phyloP scores from a whole-genome alignment of 23 tunicate genomes.

The Halocynthia roretzi region DNA sequence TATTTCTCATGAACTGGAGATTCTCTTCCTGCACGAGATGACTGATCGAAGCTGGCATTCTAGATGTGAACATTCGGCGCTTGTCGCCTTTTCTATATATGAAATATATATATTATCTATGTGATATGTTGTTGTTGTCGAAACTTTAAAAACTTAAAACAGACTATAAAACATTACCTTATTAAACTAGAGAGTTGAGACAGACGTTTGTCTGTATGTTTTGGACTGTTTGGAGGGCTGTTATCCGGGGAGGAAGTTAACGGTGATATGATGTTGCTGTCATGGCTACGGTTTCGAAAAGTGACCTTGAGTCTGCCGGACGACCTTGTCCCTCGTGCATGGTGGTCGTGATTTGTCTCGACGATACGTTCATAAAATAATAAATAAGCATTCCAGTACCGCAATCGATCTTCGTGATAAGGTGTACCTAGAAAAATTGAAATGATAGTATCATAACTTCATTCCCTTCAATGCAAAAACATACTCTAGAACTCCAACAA shows the following conservation, averaged over 20 bases:
- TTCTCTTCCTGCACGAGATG: constrained; percentile 80
- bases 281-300: neutral
- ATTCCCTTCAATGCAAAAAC: too few relatives aligned
- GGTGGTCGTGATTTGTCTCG: constrained; percentile 6
- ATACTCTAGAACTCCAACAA: too few relatives aligned
- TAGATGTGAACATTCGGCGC: constrained; percentile 57
- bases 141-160: neutral
- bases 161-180: constrained; percentile 15
- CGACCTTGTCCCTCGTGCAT: constrained; percentile 18
- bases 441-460: too few relatives aligned
- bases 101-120: neutral
- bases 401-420: constrained; percentile 59
- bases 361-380: constrained; percentile 71
- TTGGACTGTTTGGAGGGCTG: constrained; percentile 63
- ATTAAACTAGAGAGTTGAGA: constrained; percentile 73
- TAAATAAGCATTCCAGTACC: constrained; percentile 89
- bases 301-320: constrained; percentile 8
- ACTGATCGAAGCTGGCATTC: constrained; percentile 72
- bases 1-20: constrained; percentile 70
- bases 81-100: constrained; percentile 69
- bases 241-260: constrained; percentile 42
- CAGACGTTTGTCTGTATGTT: constrained; percentile 37
- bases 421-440: constrained; percentile 34
- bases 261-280: constrained; percentile 5
- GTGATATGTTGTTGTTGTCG: neutral